Evolutionary conservation across 2,888 invertebrate genomes (phyloP).

Genomic region (Cataglyphis cursor): DNA sequence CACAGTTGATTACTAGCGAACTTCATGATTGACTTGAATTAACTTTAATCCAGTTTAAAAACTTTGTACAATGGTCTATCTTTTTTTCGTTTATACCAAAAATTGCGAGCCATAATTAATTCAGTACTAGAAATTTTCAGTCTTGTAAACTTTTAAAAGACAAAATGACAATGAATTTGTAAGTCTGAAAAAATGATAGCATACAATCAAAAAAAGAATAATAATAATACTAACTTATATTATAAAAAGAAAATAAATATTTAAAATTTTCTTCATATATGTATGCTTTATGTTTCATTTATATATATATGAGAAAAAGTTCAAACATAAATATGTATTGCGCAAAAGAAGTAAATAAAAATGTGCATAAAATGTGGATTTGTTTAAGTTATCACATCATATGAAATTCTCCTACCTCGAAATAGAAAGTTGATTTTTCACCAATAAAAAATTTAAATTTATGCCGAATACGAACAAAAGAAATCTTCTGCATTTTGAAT

Average conservation of each 20-base stretch:
- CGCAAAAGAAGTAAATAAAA: not conserved
- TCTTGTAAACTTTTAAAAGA: not conserved
- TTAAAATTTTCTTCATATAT: not conserved
- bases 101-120: conserved; percentile 14
- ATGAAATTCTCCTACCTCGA: conserved; percentile 11
- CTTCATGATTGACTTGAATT: conserved; percentile 36
- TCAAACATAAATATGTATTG: conserved; percentile 9
- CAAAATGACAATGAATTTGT: not conserved
- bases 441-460: conserved; percentile 52
- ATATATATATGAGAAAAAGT: not conserved
- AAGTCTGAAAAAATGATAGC: not conserved
- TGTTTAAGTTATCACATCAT: conserved; percentile 40
- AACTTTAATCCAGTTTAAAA: conserved; percentile 45
- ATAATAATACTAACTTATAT: not conserved
- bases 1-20: conserved; percentile 28
- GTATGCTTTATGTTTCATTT: not conserved
- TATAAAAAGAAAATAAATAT: not conserved
- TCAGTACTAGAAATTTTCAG: conserved; percentile 5
- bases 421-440: conserved; percentile 39
- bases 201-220: not conserved
- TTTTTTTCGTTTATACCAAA: not conserved
- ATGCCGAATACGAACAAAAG: conserved; percentile 29
- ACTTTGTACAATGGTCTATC: conserved; percentile 22
- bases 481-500: conserved; percentile 28
- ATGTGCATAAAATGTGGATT: conserved; percentile 29